Percentiles rank a stretch among this genome's conserved stretches.
Conservation (phyloP, 2,797 vertebrate species). For the Cheirogaleus major region DNA sequence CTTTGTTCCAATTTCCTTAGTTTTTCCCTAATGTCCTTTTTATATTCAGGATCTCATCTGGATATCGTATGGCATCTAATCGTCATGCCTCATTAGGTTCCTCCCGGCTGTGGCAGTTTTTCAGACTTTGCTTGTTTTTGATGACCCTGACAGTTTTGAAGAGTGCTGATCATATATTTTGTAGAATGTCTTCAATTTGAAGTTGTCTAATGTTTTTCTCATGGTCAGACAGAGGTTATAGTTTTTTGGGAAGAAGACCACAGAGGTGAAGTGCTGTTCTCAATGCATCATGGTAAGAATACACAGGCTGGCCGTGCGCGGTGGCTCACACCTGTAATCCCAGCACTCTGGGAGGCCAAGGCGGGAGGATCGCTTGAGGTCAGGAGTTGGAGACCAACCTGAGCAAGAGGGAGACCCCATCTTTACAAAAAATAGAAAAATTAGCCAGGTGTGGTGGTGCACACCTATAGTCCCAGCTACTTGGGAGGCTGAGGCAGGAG, state of each 20-base stretch:
- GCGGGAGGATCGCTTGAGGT: no score
- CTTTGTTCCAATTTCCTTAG: not conserved
- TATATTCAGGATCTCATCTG: not conserved
- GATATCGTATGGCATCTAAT: not conserved
- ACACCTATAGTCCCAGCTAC: no score
- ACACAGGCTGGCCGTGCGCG: no score
- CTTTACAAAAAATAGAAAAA: no score
- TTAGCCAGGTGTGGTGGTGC: no score
- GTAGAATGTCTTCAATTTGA: not conserved
- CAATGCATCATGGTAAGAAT: no score
- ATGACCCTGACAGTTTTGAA: not conserved
- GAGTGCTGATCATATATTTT: not conserved
- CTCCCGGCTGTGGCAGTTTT: not conserved
- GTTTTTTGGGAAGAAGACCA: not conserved
- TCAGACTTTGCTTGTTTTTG: not conserved
- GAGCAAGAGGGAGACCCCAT: no score
- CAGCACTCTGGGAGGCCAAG: no score
- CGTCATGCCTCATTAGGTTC: not conserved
- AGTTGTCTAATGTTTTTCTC: not conserved
- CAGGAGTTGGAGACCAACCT: no score
- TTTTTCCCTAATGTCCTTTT: not conserved
- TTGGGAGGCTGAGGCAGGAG: no score
- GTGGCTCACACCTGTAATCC: no score
- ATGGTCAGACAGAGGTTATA: not conserved
- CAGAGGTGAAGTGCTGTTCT: not conserved